Base-by-base conservation (phyloP, 2,113 vertebrate species). In the Lates calcarifer region DNA sequence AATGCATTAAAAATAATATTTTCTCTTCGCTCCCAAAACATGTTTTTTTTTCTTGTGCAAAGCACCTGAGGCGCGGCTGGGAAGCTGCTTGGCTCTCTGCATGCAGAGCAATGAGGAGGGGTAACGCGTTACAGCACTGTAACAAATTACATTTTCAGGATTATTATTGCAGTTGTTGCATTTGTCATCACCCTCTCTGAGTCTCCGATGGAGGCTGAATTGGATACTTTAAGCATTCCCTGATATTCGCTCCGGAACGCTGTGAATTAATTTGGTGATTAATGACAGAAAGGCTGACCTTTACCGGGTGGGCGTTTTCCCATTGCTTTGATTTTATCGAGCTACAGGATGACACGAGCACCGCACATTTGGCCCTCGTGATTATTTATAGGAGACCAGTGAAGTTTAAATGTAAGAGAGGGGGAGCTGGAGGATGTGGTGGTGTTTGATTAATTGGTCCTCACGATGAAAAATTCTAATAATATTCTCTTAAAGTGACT, bases 201-300 rank as follows among this genome's bases (percentile, higher is more conserved):
- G 49, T 43, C 43, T 66, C 47, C 28, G 33, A 12, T 4, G 63
- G 45, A 75, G 35, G 8, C 63, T 37, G 65, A 77, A 74, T n/a
- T 24, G 7, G 78, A 84, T 57, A 20, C 56, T 57, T 5, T 0
- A 5, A 45, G 18, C 26, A 31, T 26, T 29, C 20, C 45, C 29
- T 26, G 56, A 53, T 55, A 47, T 43, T 70, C 65, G 31, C 72
- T 66, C 33, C 62, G 75, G 64, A 49, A 33, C 43, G 53, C 65
- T 29, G 17, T 35, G 75, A 62, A 72, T 87, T 88, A 67, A 90
- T 58, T 60, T 77, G 80, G 61, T 86, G 81, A 86, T 84, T 86
- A 83, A 85, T 81, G 76, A 60, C 24, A 64, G 18, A 53, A 31
- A 33, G 29, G 2, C 6, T 85, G 84, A 80, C 79, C 87, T 81